Conservation (phyloP, 1,140 invertebrate species). For the Diuraphis noxia region DNA sequence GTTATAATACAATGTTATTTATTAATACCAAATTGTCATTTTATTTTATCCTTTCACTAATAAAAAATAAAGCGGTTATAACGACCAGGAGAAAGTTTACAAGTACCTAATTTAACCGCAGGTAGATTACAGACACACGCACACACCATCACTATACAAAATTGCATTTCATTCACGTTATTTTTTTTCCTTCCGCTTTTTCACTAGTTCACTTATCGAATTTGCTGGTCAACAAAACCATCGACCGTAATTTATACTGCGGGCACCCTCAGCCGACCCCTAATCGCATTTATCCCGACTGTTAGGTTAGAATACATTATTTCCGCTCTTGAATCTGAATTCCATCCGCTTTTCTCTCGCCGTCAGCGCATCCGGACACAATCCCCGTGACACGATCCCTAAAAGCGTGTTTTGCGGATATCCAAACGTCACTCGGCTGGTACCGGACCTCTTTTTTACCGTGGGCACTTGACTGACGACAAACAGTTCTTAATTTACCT, state of each 20-base stretch:
- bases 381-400: neutral
- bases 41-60: neutral
- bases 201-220: neutral
- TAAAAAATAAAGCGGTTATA: neutral
- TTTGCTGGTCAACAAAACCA: neutral
- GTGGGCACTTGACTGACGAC: neutral
- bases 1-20: neutral
- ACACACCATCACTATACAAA: neutral
- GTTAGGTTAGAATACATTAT: conserved; percentile 31
- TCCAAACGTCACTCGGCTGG: neutral
- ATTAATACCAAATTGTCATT: no score
- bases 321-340: neutral
- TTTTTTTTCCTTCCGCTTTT: neutral
- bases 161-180: neutral
- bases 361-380: neutral
- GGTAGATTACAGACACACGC: neutral
- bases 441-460: neutral
- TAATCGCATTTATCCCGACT: conserved; percentile 9
- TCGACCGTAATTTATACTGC: conserved; percentile 1
- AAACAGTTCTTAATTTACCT: neutral
- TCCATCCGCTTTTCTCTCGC: neutral
- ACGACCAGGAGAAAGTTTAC: neutral
- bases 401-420: neutral
- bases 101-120: neutral
- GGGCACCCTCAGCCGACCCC: no score